phyloP scores from a whole-genome alignment of 2,888 invertebrate species.

The Pyrgus malvae region DNA sequence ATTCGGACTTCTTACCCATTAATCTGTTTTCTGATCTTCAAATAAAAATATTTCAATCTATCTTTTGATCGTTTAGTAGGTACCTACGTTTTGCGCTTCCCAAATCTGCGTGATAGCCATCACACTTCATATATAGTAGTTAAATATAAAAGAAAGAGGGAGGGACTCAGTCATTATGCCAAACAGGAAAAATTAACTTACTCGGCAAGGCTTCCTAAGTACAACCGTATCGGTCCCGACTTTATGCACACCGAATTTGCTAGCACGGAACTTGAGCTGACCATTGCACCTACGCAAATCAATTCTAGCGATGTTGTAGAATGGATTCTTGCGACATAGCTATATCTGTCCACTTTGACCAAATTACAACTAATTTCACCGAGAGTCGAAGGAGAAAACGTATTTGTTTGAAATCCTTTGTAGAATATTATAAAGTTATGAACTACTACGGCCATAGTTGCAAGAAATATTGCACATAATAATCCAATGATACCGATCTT shows the following conservation, averaged over 20 bases:
- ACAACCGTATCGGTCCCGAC: conserved; percentile 57
- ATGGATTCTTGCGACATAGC: conserved; percentile 60
- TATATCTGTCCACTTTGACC: conserved; percentile 54
- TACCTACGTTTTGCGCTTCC: too few relatives aligned
- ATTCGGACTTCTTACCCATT: too few relatives aligned
- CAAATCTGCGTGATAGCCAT: too few relatives aligned
- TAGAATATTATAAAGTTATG: conserved; percentile 60
- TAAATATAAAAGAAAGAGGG: too few relatives aligned
- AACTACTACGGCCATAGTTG: conserved; percentile 50
- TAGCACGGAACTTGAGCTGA: conserved; percentile 54
- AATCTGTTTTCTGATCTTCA: too few relatives aligned
- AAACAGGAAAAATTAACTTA: conserved; percentile 38
- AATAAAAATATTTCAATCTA: too few relatives aligned
- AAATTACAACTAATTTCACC: conserved; percentile 53
- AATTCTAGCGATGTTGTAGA: conserved; percentile 54
- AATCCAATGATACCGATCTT: conserved; percentile 57
- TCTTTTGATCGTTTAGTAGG: too few relatives aligned
- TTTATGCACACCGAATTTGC: conserved; percentile 58
- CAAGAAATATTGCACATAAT: conserved; percentile 52
- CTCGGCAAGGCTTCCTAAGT: conserved; percentile 53
- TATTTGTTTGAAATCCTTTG: conserved; percentile 37
- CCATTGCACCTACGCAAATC: conserved; percentile 64
- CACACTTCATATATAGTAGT: too few relatives aligned
- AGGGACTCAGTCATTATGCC: background rate
- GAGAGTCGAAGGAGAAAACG: conserved; percentile 24